Base-by-base conservation (phyloP, 1,140 invertebrate species). In the Trichonephila inaurata region DNA sequence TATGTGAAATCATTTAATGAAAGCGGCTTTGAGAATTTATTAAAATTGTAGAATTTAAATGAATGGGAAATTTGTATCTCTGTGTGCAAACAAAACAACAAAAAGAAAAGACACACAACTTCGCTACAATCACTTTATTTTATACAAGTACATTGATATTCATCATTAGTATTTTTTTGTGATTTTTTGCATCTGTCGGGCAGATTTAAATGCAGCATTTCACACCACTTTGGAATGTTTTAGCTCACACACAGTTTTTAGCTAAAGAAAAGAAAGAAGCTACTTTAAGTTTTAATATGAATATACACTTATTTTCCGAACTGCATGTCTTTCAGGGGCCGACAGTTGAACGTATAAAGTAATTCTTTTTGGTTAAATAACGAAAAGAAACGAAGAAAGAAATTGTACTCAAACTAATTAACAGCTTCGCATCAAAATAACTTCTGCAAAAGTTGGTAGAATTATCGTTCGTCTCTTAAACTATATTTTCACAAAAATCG, bases 371-470 rank as follows among this genome's bases (percentile, higher is more conserved):
- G 28, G 28, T 18, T 12, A 77, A 77, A 40, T 18, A 16, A 40
- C 14, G 14, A 5, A 33, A 77, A 77, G 6, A 28, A 77, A 77
- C 4, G 14, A 19, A 16, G 12, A 40, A 28, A 33, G 69, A 28
- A 18, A 33, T 40, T 28, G 18, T 14, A 14, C 28, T 28, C 28
- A 19, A 77, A 77, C 69, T 77, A 28, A 77, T 62, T 33, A 77
- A 28, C 24, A 33, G 24, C 28, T 58, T 85, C 21, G 21, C 28
- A 24, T 88, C 24, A 58, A 66, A 62, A 88, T 28, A 88, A 88
- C 86, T 88, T 88, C 61, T 88, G 86, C 64, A 88, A 88, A 33
- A 88, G 86, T 66, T 88, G 28, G 86, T 28, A 64, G 28, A 88
- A 64, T 21, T 18, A 88, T 21, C 33, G 24, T 2, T 40, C 28